Evolutionary conservation across 1,140 invertebrate genomes (phyloP).

Genomic region (Idris sp.): DNA sequence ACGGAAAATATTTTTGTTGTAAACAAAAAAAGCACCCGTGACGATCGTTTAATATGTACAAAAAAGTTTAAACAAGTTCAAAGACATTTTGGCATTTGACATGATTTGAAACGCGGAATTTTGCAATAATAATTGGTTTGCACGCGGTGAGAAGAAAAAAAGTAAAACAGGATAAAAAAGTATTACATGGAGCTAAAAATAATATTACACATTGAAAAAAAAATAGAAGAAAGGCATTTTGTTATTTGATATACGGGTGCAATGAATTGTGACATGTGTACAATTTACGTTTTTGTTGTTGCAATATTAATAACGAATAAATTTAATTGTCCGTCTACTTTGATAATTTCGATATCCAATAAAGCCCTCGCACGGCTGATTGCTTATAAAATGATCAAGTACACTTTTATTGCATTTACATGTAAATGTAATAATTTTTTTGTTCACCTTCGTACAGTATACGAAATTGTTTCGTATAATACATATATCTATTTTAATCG

Average conservation of each 20-base stretch:
- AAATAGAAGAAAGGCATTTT: conserved; percentile 12
- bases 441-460: too few species aligned
- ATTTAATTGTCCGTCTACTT: conserved; percentile 46
- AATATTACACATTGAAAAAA: conserved; percentile 37
- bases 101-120: conserved; percentile 24
- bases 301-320: conserved; percentile 41
- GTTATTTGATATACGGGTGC: conserved; percentile 15
- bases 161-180: too few species aligned
- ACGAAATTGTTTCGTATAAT: conserved; percentile 37
- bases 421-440: too few species aligned
- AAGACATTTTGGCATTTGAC: conserved; percentile 28
- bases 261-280: conserved; percentile 33
- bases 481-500: conserved; percentile 36
- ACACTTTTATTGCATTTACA: conserved; percentile 28
- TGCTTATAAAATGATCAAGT: conserved; percentile 44
- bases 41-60: conserved; percentile 4
- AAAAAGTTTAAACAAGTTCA: conserved; percentile 28
- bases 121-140: conserved; percentile 28
- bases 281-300: conserved; percentile 18
- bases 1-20: too few species aligned
- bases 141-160: conserved; percentile 22
- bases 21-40: too few species aligned
- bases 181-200: conserved; percentile 26
- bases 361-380: conserved; percentile 8
- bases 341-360: conserved; percentile 32